phyloP scores from a whole-genome alignment of 2,113 vertebrate genomes.

The Lagenorhynchus albirostris region DNA sequence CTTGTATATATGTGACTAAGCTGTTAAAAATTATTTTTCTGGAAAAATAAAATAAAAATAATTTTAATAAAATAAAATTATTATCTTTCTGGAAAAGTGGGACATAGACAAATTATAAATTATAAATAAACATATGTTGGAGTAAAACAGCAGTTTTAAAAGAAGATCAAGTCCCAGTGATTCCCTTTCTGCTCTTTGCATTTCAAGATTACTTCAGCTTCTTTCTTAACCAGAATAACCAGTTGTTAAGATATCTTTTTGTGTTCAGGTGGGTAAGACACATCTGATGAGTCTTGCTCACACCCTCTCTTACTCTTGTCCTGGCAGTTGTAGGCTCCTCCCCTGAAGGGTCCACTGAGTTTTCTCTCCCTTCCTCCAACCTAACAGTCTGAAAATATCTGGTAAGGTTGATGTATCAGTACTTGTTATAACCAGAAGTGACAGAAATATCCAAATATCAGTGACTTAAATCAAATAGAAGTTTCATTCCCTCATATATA shows the following conservation, averaged over 20 bases:
- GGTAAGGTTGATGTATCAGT: not conserved
- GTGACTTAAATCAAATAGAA: not conserved
- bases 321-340: not conserved
- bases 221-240: not conserved
- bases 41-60: not conserved
- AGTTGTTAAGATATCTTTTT: not conserved
- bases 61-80: not conserved
- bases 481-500: not conserved
- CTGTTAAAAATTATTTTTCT: not conserved
- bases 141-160: not conserved
- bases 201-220: not conserved
- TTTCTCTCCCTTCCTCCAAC: not conserved
- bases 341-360: not conserved
- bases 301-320: not conserved
- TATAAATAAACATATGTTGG: not conserved
- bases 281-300: not conserved
- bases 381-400: not conserved
- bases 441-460: not conserved
- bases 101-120: not conserved
- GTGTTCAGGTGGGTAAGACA: not conserved
- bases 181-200: not conserved
- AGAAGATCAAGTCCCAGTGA: not conserved
- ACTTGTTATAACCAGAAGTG: not conserved
- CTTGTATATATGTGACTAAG: not conserved
- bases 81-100: not conserved